Evolutionary conservation across 2,888 invertebrate species (phyloP).

Genomic region (Aspidiotus destructor): DNA sequence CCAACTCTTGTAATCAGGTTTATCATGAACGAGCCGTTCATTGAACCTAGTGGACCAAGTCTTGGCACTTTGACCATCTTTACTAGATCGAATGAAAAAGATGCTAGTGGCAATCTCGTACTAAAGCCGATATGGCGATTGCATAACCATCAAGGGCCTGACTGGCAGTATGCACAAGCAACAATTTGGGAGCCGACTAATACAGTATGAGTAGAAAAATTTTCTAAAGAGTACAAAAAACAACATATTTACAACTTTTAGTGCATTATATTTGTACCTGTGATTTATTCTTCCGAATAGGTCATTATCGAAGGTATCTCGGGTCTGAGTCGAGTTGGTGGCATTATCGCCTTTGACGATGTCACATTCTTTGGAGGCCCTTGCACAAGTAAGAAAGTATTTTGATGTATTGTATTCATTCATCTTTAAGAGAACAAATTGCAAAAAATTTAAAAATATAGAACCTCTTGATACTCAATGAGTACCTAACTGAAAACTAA

Average conservation of each 20-base stretch:
- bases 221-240: too few species aligned
- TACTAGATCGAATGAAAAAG: slow-evolving; percentile 41
- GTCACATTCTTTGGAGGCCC: slow-evolving; percentile 49
- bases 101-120: slow-evolving; percentile 37
- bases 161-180: slow-evolving; percentile 48
- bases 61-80: slow-evolving; percentile 45
- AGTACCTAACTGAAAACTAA: too few species aligned
- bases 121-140: slow-evolving; percentile 47
- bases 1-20: slow-evolving; percentile 45
- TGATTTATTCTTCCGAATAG: slow-evolving; percentile 36
- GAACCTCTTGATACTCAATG: too few species aligned
- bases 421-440: too few species aligned
- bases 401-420: too few species aligned
- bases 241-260: too few species aligned
- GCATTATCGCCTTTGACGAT: slow-evolving; percentile 50
- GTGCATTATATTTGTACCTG: too few species aligned
- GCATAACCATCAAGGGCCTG: slow-evolving; percentile 50
- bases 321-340: slow-evolving; percentile 50
- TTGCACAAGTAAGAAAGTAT: slow-evolving; percentile 45
- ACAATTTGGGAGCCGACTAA: slow-evolving; percentile 43
- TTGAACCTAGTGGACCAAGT: slow-evolving; percentile 50
- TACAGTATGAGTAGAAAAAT: slow-evolving; percentile 34
- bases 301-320: slow-evolving; percentile 46
- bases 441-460: too few species aligned
- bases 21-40: slow-evolving; percentile 50